phyloP scores from a whole-genome alignment of 2,797 vertebrate genomes.

The Lithobates pipiens region DNA sequence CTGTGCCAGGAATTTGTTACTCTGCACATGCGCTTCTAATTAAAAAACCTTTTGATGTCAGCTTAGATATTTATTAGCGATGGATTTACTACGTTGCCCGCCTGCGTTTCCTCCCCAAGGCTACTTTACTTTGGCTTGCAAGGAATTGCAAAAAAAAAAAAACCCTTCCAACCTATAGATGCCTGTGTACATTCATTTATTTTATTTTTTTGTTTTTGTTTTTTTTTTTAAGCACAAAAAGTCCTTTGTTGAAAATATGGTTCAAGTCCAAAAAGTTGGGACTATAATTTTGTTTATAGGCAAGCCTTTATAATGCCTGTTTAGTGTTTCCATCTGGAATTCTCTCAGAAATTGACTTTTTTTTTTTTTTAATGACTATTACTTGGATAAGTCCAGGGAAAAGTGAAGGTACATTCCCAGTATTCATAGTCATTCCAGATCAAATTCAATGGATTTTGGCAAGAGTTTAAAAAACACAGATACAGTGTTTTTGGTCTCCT shows the following conservation, averaged over 20 bases:
- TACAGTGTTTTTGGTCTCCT: constrained; percentile 81
- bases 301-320: constrained; percentile 83
- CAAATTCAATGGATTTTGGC: constrained; percentile 95
- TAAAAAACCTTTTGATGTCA: constrained; percentile 77
- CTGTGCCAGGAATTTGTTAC: constrained; percentile 74
- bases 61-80: constrained; percentile 80
- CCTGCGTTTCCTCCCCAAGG: constrained; percentile 80
- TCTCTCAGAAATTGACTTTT: constrained; percentile 81
- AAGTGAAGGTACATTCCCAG: constrained; percentile 96
- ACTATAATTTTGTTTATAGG: constrained; percentile 86
- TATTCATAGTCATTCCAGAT: constrained; percentile 97
- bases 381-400: constrained; percentile 85
- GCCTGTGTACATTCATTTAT: constrained; percentile 65
- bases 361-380: constrained; percentile 59
- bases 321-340: constrained; percentile 91
- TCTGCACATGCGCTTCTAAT: constrained; percentile 81
- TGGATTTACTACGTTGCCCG: constrained; percentile 74
- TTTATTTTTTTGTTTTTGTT: constrained; percentile 23
- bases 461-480: constrained; percentile 88
- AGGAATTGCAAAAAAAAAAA: constrained; percentile 62
- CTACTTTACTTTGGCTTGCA: constrained; percentile 68
- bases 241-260: constrained; percentile 78
- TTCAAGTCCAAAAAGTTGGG: constrained; percentile 71
- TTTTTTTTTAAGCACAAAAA: constrained; percentile 70
- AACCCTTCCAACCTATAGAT: constrained; percentile 59